phyloP scores from a whole-genome alignment of 2,888 invertebrate species.

The Acanthosepion esculentum region DNA sequence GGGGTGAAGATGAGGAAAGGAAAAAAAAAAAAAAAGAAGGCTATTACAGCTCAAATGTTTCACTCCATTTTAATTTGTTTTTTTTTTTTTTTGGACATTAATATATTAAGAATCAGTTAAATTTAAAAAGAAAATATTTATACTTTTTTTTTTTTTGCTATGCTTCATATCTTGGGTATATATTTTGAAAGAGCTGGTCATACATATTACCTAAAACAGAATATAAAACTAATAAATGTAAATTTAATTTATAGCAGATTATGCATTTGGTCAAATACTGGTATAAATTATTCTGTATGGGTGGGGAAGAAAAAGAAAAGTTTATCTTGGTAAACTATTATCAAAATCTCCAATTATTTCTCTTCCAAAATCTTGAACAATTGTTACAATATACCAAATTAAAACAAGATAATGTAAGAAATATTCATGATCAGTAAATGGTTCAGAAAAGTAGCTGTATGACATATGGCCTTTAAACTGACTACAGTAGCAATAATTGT shows the following conservation, averaged over 20 bases:
- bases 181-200: background rate
- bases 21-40: too few species aligned
- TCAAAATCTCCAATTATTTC: background rate
- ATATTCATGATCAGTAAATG: background rate
- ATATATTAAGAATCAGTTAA: background rate
- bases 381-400: background rate
- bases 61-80: background rate
- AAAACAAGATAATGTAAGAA: background rate
- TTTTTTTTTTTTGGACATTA: background rate
- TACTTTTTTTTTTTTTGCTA: background rate
- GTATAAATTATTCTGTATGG: background rate
- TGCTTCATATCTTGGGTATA: background rate
- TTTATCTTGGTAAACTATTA: background rate
- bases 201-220: background rate
- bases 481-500: background rate
- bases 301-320: background rate
- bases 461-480: background rate
- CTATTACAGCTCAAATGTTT: background rate
- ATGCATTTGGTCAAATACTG: too few species aligned
- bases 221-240: background rate
- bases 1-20: too few species aligned
- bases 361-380: background rate
- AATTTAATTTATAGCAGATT: too few species aligned
- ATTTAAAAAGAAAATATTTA: background rate
- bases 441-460: background rate